Evolutionary conservation across 2,113 vertebrate genomes (phyloP).

Genomic region (Todiramphus chloris): DNA sequence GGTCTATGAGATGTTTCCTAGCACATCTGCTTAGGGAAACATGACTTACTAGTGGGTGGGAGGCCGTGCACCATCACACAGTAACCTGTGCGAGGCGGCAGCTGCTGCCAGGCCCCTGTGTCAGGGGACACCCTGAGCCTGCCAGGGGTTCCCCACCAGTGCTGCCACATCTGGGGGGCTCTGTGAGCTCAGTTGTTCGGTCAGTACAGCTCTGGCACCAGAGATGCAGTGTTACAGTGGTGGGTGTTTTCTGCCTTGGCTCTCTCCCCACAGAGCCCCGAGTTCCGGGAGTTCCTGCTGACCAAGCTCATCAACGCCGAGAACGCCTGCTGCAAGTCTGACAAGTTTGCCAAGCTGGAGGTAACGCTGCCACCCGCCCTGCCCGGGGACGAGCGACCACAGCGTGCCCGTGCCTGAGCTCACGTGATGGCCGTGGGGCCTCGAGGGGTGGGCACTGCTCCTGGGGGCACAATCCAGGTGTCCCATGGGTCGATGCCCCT

Average conservation of each 20-base stretch:
- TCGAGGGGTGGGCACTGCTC: rapidly evolving
- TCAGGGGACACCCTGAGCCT: neutral
- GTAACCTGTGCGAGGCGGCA: rapidly evolving
- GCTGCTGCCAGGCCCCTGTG: neutral
- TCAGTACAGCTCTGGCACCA: rapidly evolving
- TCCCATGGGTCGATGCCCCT: rapidly evolving
- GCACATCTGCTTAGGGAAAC: rapidly evolving
- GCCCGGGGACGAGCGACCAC: rapidly evolving
- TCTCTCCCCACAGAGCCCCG: conserved; percentile 75
- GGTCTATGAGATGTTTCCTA: rapidly evolving
- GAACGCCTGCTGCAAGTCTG: conserved; percentile 91
- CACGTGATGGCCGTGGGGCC: rapidly evolving
- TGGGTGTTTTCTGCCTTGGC: neutral
- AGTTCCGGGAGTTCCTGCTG: conserved; percentile 94
- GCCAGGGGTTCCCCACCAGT: neutral
- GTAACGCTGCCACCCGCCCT: conserved; percentile 58
- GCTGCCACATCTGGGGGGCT: neutral
- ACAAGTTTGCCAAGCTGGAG: conserved; percentile 95
- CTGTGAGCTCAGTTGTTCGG: neutral
- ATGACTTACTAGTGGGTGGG: neutral
- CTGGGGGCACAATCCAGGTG: rapidly evolving
- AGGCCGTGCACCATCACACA: rapidly evolving
- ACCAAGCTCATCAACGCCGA: conserved; percentile 96
- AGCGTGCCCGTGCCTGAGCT: rapidly evolving
- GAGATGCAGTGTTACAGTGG: rapidly evolving